Base-by-base conservation (phyloP, 2,113 vertebrate genomes). In the Osmerus eperlanus region DNA sequence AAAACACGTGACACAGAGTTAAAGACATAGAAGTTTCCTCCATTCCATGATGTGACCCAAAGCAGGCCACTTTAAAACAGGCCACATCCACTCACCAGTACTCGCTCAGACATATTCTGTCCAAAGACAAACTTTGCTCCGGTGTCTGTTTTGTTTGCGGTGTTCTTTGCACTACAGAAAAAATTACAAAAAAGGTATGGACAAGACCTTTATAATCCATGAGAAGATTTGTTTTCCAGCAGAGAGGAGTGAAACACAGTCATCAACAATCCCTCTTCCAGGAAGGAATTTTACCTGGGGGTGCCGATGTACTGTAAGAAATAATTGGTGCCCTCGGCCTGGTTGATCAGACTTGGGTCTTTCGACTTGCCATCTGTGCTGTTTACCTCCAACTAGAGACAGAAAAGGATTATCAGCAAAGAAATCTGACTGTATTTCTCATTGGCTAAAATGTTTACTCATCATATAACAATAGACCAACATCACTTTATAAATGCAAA, bases 81-180 rank as follows among this genome's bases (percentile, higher is more conserved):
- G 29, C 18, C 16, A 4, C 3, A 23, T 60, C 2, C 52, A 92
- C 97, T 96, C 86, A 99, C 97, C 94, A 99, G 83, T 62, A 99
- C 97, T 56, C 97, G 91, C 70, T 96, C 97, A 1, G 94, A 98
- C 97, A 99, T 99, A 83, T 99, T 99, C 91, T 99, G 96, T 67
- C 97, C 97, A 81, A 99, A 99, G 47, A 99, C 93, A 83, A 99
- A 99, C 72, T 96, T 99, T 84, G 92, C 94, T 85, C 90, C 94
- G 77, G 92, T 86, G 16, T 98, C 96, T 47, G 94, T 86, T 79
- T 89, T 95, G 84, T 93, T 94, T 60, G 91, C 81, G 4, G 95
- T 91, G 78, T 94, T 95, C 90, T 97, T 95, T 91, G 89, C 89
- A 83, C 96, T 98, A 87, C 25, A 78, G 67, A 11, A 5, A 23